Evolutionary conservation across 2,888 invertebrate species (phyloP), one percentile per base, ranked within the genome.

Genomic region (Nudaria mundana): DNA sequence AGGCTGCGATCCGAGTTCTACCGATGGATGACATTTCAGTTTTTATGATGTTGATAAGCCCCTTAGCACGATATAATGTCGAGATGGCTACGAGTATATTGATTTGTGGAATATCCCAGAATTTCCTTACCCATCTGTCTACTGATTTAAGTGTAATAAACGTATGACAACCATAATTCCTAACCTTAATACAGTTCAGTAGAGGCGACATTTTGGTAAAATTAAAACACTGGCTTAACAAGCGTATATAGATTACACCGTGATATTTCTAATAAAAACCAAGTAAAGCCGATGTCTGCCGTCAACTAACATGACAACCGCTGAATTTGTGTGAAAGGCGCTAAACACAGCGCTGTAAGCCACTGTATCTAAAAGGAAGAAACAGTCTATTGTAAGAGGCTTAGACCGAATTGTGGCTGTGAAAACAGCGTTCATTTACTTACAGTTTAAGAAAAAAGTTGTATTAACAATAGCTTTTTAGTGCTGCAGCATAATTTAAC

Each of bases 171-270:
- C 18, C n/a, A 29, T 24, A 18, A 37, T 36, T 34, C 34, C 23
- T 20, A 13, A 18, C 26, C 23, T 30, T 39, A 45, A 14, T 41
- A 51, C n/a, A n/a, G n/a, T n/a, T n/a, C n/a, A n/a, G n/a, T n/a
- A n/a, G n/a, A n/a, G n/a, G n/a, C n/a, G n/a, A 28, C 34, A 40
- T 41, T 58, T 54, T 45, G 39, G 37, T 39, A 14, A 55, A 58
- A 58, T 58, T 52, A 48, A 52, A 58, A 55, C 52, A 35, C 30
- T 30, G 30, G 30, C 28, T 25, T n/a, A n/a, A 30, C 13, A 35
- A 29, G 47, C 41, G 48, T 51, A 28, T 44, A 42, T 31, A 38
- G 48, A 52, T 58, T 48, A 58, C 36, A 29, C 11, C 31, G 18
- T 37, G 14, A 29, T 35, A 46, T 32, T 34, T 12, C 29, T 57